Percentiles rank a stretch among this genome's conserved stretches.
phyloP scores from a whole-genome alignment of 2,797 vertebrate genomes.

The Lutjanus argentimaculatus region DNA sequence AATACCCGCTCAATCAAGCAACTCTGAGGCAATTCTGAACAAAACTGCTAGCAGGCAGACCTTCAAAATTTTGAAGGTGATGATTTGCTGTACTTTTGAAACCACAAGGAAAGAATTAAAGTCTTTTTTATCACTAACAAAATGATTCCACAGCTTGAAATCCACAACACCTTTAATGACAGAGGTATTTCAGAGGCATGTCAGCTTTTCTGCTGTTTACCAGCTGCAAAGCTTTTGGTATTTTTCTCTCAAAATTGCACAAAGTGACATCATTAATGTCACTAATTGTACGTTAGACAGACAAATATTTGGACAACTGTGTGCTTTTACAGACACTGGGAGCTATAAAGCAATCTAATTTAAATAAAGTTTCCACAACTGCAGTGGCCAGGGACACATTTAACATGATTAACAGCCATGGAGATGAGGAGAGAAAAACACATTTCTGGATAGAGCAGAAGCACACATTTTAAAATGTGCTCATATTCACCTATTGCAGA shows the following conservation, averaged over 20 bases:
- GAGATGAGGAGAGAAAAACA: constrained; percentile 13
- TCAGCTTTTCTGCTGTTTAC: neutral
- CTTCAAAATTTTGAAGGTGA: neutral
- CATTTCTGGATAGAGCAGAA: neutral
- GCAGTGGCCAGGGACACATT: constrained; percentile 22
- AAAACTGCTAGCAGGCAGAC: neutral
- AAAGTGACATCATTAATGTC: constrained; percentile 37
- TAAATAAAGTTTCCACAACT: constrained; percentile 36
- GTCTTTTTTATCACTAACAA: too few species aligned
- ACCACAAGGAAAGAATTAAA: too few species aligned
- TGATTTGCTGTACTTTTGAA: too few species aligned
- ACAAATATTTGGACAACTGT: constrained; percentile 30
- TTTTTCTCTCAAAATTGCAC: constrained; percentile 14
- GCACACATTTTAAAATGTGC: constrained; percentile 12
- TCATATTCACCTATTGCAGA: neutral
- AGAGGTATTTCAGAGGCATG: neutral
- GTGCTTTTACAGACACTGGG: constrained; percentile 17
- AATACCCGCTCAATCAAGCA: constrained; percentile 4
- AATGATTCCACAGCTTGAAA: too few species aligned
- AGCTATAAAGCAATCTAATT: constrained; percentile 36
- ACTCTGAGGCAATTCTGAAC: neutral
- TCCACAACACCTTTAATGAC: neutral
- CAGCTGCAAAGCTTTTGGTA: neutral
- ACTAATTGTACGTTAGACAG: constrained; percentile 31
- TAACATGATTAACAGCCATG: constrained; percentile 26